A percentile compares a stretch with the other conserved stretches of the same genome.
Evolutionary conservation across 2,888 invertebrate species (phyloP).

Genomic region (Chrysomela aeneicollis): DNA sequence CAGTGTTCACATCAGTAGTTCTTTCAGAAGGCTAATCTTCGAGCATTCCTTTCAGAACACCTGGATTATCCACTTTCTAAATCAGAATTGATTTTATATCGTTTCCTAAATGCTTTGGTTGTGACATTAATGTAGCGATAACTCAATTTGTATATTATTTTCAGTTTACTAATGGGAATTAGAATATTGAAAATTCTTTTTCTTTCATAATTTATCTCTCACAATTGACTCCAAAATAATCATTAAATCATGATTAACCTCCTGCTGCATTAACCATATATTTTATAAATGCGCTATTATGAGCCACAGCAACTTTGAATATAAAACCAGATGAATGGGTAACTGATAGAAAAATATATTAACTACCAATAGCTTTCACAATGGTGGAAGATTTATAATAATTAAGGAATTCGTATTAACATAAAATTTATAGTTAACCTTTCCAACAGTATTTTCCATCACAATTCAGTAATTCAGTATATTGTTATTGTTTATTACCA

Average conservation of each 20-base stretch:
- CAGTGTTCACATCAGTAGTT: no score
- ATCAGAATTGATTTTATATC: not conserved
- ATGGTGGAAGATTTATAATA: not conserved
- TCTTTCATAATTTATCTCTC: not conserved
- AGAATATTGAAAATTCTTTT: conserved; percentile 2
- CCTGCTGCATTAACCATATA: not conserved
- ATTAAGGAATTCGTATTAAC: not conserved
- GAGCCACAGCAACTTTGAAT: not conserved
- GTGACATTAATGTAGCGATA: not conserved
- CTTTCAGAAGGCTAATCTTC: not conserved
- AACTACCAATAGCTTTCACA: conserved; percentile 1
- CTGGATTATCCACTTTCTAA: not conserved
- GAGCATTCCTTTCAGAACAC: not conserved
- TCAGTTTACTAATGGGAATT: not conserved
- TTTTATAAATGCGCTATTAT: not conserved
- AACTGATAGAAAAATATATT: not conserved
- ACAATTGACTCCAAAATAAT: not conserved
- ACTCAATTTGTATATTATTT: not conserved
- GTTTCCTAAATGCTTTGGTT: not conserved
- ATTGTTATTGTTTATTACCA: no score
- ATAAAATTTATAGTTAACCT: not conserved
- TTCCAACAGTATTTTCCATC: not conserved
- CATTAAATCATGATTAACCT: conserved; percentile 3
- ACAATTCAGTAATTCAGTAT: no score
- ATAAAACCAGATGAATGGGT: conserved; percentile 4